phyloP scores from a whole-genome alignment of 1,140 invertebrate species.

The Zaprionus inermis region DNA sequence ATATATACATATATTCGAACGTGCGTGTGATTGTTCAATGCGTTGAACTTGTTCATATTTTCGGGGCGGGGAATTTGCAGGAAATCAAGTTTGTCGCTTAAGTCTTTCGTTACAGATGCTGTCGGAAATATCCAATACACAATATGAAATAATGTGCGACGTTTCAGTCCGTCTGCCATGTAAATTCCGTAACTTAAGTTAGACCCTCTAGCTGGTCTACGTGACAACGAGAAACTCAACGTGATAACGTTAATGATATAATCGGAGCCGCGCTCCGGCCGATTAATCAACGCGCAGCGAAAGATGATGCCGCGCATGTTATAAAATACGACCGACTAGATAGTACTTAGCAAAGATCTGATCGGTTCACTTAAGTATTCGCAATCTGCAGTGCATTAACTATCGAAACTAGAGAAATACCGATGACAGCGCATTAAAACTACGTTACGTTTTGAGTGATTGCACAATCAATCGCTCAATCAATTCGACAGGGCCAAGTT shows the following conservation, averaged over 20 bases:
- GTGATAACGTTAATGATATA: constrained; percentile 9
- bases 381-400: constrained; percentile 8
- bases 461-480: constrained; percentile 58
- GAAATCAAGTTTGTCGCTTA: constrained; percentile 73
- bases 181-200: constrained; percentile 25
- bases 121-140: constrained; percentile 18
- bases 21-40: constrained; percentile 13
- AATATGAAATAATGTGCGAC: constrained; percentile 19
- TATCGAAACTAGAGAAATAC: neutral
- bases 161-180: constrained; percentile 1
- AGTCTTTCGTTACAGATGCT: constrained; percentile 65
- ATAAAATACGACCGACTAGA: constrained; percentile 18
- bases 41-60: constrained; percentile 60
- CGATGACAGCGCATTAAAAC: constrained; percentile 30
- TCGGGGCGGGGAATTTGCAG: constrained; percentile 32
- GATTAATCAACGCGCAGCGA: constrained; percentile 51
- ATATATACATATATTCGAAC: neutral
- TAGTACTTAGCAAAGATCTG: neutral
- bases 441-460: constrained; percentile 26
- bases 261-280: constrained; percentile 2
- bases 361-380: neutral
- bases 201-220: constrained; percentile 44
- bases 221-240: constrained; percentile 51
- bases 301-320: constrained; percentile 37
- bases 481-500: constrained; percentile 64